These are phyloP conservation scores for Pandion haliaetus DNA, from an alignment of 2,113 vertebrate genomes.

Conservation along the genomic window DNA sequence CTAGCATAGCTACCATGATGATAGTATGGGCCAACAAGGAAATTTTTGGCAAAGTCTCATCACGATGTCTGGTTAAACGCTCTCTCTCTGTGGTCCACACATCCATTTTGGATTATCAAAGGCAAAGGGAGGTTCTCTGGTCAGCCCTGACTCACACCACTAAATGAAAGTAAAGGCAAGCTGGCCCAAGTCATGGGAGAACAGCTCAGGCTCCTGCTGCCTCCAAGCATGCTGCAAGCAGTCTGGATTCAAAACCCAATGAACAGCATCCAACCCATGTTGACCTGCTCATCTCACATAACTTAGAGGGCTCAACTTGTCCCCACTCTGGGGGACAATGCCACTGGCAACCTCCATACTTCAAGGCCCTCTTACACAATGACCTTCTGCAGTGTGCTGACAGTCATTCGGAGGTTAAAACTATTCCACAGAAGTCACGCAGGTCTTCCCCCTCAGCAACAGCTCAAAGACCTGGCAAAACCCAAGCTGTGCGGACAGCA, in stretches of 20 bases:
- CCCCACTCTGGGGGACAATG: not conserved
- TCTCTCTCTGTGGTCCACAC: not conserved
- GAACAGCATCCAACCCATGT: not conserved
- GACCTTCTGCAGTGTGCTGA: not conserved
- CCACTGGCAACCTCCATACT: not conserved
- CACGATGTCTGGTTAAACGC: not conserved
- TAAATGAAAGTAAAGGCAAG: conserved; percentile 3
- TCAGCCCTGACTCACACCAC: not conserved
- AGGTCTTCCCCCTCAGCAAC: not conserved
- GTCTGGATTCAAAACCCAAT: not conserved
- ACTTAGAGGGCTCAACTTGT: not conserved
- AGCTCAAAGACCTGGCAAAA: not conserved
- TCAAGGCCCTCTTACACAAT: not conserved
- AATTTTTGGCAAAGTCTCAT: not conserved
- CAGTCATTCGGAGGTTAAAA: not conserved
- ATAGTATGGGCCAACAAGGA: not conserved
- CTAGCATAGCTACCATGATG: not conserved
- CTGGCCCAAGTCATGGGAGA: not conserved
- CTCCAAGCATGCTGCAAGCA: not conserved
- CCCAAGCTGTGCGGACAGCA: not conserved
- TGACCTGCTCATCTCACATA: not conserved
- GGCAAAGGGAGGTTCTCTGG: not conserved
- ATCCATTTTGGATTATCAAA: not conserved
- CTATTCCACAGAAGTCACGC: not conserved
- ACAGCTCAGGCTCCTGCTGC: not conserved